A percentile compares a stretch with the other conserved stretches of the same genome.
phyloP scores from a whole-genome alignment of 2,113 vertebrate species.

The Otis tarda region DNA sequence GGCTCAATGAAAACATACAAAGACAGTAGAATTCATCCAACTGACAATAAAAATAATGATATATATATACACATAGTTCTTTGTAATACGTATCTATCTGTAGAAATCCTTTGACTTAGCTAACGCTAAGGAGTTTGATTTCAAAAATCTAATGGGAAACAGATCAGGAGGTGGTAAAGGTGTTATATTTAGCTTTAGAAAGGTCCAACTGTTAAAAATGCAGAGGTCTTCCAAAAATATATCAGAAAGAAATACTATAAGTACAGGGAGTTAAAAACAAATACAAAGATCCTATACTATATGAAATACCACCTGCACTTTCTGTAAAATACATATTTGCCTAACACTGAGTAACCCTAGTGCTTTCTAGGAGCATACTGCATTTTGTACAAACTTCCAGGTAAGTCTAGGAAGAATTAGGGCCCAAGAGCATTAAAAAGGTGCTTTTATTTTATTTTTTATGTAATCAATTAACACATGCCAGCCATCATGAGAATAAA shows the following conservation, averaged over 20 bases:
- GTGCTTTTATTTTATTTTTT: background rate
- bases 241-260: constrained; percentile 16
- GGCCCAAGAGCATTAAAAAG: background rate
- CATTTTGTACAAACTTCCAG: background rate
- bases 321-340: background rate
- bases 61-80: background rate
- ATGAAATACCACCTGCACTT: background rate
- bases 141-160: background rate
- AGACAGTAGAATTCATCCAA: constrained; percentile 15
- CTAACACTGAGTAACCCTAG: background rate
- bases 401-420: background rate
- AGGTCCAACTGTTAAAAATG: background rate
- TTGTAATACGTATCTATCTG: background rate
- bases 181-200: background rate
- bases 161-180: background rate
- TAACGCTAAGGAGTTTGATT: background rate
- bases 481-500: background rate
- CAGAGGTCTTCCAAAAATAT: background rate
- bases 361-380: background rate
- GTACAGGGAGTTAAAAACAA: background rate
- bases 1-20: background rate
- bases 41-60: background rate
- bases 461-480: background rate
- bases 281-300: background rate
- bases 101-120: background rate